These are phyloP conservation scores for Hydrolagus colliei DNA, from an alignment of 2,797 vertebrate species.

Conservation along the genomic window DNA sequence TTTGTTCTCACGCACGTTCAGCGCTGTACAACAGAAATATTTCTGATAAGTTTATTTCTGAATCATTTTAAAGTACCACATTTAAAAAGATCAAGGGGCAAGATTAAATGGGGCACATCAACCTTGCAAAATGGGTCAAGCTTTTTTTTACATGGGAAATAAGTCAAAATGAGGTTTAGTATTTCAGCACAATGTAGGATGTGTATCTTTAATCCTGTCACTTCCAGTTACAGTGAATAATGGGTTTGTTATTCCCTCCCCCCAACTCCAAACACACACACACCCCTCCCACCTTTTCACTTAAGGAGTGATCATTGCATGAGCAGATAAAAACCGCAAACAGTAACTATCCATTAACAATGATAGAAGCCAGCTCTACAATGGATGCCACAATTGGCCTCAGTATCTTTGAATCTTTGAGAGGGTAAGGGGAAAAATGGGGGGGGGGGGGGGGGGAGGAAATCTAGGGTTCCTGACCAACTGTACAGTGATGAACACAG, in stretches of 20 bases:
- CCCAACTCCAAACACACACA: no score
- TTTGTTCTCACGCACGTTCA: conserved; percentile 27
- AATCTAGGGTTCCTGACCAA: no score
- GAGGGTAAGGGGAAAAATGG: not conserved
- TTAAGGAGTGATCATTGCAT: conserved; percentile 2
- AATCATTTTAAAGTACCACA: conserved; percentile 18
- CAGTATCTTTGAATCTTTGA: not conserved
- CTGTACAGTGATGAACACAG: no score
- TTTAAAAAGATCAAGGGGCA: conserved; percentile 19
- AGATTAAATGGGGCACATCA: conserved; percentile 26
- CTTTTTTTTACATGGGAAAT: conserved; percentile 6
- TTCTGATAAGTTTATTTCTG: conserved; percentile 24
- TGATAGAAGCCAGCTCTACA: not conserved
- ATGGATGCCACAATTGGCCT: not conserved
- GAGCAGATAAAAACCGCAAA: conserved; percentile 5
- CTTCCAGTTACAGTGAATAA: conserved; percentile 19
- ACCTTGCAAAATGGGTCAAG: conserved; percentile 24
- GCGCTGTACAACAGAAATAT: conserved; percentile 24
- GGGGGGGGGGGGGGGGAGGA: not conserved
- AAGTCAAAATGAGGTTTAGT: not conserved
- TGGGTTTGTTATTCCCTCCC: not conserved
- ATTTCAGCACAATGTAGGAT: conserved; percentile 12
- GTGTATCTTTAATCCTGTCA: conserved; percentile 5
- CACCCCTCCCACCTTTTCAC: conserved; percentile 10
- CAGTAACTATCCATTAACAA: conserved; percentile 20